Evolutionary conservation across 2,113 vertebrate species (phyloP), one percentile per base, ranked within the genome.

Genomic region (Mastomys coucha): DNA sequence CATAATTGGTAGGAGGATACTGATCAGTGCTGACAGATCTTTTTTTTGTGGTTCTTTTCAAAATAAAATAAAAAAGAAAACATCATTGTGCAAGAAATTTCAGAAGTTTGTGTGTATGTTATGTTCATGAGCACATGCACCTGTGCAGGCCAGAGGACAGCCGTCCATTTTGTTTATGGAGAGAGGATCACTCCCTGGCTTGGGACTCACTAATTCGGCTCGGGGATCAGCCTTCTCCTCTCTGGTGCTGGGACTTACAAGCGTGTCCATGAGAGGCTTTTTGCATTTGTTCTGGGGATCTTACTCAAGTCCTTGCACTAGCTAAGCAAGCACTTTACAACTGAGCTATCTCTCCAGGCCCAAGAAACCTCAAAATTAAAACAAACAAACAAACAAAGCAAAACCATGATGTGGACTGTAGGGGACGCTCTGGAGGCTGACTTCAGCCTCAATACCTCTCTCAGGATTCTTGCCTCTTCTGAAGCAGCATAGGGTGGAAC

Each of bases 31-130:
- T 65, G 72, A 45, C 69, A 85, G 49, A 63, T 73, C 42, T 95
- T 89, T 85, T 1, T 95, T 89, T 85, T 1, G 0, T 85, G n/a
- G 56, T 65, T 65, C 6, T 73, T 70, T 95, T 78, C 69, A 11
- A 77, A 84, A 31, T 60, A 67, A 94, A 95, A 65, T 72, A 92
- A 65, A 88, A 51, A 94, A n/a, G n/a, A 73, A 81, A 80, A 4
- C 5, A 26, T 91, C 88, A 94, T 92, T 84, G 14, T 31, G 0
- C 19, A 76, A 95, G 39, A 65, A 95, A 60, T 58, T 72, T 77
- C 75, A 73, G 28, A 42, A 49, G 17, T 20, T 5, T 36, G 16
- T 80, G 77, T 36, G 77, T 56, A 7, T 36, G 45, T 51, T 80
- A 51, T 80, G 51, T n/a, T 51, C 33, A 51, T 36, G 49, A 36